Evolutionary conservation across 2,797 vertebrate species (phyloP).

Genomic region (Mormyrus hasselquistii): DNA sequence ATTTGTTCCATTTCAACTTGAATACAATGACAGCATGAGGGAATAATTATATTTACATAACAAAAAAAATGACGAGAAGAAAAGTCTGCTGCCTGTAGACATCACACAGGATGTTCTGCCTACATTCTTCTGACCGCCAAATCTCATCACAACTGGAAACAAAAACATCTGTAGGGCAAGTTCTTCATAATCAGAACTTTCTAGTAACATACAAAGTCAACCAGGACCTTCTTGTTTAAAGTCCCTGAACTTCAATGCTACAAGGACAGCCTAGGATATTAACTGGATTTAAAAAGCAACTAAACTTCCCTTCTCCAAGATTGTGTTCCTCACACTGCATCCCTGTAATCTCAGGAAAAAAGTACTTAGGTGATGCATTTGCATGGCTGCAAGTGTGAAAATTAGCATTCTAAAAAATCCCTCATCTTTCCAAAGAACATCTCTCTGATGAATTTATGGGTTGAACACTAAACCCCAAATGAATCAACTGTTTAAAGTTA

Average conservation of each 20-base stretch:
- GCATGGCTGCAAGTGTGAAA: background rate
- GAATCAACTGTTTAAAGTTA: background rate
- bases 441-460: background rate
- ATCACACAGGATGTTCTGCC: background rate
- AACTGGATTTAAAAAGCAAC: background rate
- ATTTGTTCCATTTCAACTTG: background rate
- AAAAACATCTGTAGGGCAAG: background rate
- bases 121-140: background rate
- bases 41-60: background rate
- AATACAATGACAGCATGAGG: background rate
- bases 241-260: background rate
- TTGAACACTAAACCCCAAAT: background rate
- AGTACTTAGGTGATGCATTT: background rate
- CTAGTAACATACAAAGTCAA: background rate
- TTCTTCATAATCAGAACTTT: slow-evolving; percentile 8
- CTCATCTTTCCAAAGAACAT: background rate
- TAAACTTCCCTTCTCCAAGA: background rate
- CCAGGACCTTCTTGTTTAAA: background rate
- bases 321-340: background rate
- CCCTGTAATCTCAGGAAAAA: background rate
- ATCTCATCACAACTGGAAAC: background rate
- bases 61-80: slow-evolving; percentile 1
- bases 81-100: background rate
- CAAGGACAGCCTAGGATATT: background rate
- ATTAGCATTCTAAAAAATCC: background rate